Base-by-base conservation (phyloP, 2,888 invertebrate genomes). In the Amorpha juglandis region DNA sequence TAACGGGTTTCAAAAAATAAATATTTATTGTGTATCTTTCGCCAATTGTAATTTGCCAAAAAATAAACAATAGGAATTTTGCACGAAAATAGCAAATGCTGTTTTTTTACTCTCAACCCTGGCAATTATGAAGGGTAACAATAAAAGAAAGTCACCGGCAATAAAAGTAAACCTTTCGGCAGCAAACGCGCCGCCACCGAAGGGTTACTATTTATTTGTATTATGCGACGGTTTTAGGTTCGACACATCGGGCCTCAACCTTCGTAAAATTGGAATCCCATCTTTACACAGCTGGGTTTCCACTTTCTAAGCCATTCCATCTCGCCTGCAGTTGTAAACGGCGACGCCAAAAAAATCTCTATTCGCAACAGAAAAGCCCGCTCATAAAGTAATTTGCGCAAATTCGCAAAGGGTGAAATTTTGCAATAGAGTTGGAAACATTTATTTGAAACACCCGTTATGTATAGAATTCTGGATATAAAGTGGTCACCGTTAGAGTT, bases 341-440 rank as follows among this genome's bases (percentile, higher is more conserved):
- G 80, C 76, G 72, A 74, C 71, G 70, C 71, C 76, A 87, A 89
- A 90, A 90, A 89, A 87, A 77, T 77, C 72, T 73, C 79, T 81
- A 80, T 81, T 82, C 78, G 69, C 77, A 76, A 85, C 86, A 84
- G 79, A 86, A 87, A 79, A 74, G 79, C 77, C 73, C 77, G 80
- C 89, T 88, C 91, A 91, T 92, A 92, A 92, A 93, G 88, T 89
- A 91, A 92, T 93, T 92, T 92, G 90, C 91, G 83, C 89, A 92
- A 91, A 90, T 90, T 92, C 84, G 93, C 93, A 91, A 92, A 88
- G 91, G 92, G 90, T 92, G 74, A 89, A 80, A 83, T 83, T 84
- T 75, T 76, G 81, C 81, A 79, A 83, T 78, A 80, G 73, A 79
- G 76, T 79, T 58, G 42, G 74, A 76, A 83, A 86, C 79, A 86